Evolutionary conservation across 1,140 invertebrate genomes (phyloP).

Genomic region (Eriocheir sinensis): DNA sequence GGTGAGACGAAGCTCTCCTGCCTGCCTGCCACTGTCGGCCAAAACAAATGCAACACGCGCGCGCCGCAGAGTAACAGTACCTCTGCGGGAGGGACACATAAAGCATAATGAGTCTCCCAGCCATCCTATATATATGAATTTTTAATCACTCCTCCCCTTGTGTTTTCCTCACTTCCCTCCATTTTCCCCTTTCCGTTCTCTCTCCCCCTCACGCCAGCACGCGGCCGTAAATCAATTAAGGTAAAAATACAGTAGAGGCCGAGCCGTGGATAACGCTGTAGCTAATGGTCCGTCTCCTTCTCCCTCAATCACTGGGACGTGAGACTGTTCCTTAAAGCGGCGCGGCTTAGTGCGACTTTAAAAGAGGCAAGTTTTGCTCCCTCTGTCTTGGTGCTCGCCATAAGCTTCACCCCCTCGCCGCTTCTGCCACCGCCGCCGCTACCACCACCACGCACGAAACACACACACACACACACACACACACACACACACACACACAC

Average conservation of each 20-base stretch:
- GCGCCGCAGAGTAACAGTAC: conserved; percentile 56
- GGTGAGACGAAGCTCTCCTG: neutral
- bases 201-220: conserved; percentile 5
- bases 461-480: conserved; percentile 52
- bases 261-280: conserved; percentile 56
- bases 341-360: conserved; percentile 31
- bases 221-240: conserved; percentile 67
- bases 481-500: conserved; percentile 53
- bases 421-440: neutral
- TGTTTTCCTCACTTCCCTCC: neutral
- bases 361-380: conserved; percentile 36
- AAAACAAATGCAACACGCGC: conserved; percentile 67
- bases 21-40: neutral
- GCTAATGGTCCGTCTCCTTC: conserved; percentile 66
- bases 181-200: neutral
- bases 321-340: conserved; percentile 60
- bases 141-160: conserved; percentile 36
- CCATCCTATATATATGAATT: conserved; percentile 69
- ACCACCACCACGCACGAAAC: neutral
- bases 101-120: conserved; percentile 66
- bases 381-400: conserved; percentile 27
- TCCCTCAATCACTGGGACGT: conserved; percentile 68
- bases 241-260: conserved; percentile 65
- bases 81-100: conserved; percentile 30
- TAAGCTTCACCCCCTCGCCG: neutral